Conservation (phyloP, 2,888 invertebrate species). For the Oithona nana region DNA sequence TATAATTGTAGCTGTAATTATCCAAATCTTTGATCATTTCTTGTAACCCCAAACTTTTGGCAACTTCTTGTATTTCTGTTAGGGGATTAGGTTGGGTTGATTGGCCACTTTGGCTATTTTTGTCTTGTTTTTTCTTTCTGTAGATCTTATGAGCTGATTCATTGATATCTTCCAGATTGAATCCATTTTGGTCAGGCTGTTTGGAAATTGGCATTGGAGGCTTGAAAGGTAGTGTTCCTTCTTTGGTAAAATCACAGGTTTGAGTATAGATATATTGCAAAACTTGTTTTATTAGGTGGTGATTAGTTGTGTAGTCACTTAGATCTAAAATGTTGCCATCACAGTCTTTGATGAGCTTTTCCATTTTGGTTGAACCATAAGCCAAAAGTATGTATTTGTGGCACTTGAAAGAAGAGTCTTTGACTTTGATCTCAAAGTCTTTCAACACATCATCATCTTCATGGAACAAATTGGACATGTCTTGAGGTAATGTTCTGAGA, state of each 20-base stretch:
- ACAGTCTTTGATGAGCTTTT: neutral
- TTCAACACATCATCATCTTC: neutral
- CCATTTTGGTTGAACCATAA: neutral
- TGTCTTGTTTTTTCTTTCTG: neutral
- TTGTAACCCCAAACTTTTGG: neutral
- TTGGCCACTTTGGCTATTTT: neutral
- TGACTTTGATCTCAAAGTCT: neutral
- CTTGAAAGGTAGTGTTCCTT: neutral
- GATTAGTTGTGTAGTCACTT: neutral
- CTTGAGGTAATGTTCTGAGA: neutral
- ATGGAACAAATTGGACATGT: neutral
- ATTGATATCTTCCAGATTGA: neutral
- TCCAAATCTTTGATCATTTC: neutral
- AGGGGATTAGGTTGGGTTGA: neutral
- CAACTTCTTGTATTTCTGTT: neutral
- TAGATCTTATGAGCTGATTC: neutral
- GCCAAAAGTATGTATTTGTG: neutral
- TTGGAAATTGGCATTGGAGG: neutral
- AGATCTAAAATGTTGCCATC: too few relatives aligned
- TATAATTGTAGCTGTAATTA: neutral
- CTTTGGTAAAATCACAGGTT: neutral
- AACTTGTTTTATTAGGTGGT: neutral
- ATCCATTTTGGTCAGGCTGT: neutral
- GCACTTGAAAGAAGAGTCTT: neutral
- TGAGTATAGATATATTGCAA: conserved; percentile 1